Conservation (phyloP, 2,113 vertebrate species). For the Erythrolamprus reginae region DNA sequence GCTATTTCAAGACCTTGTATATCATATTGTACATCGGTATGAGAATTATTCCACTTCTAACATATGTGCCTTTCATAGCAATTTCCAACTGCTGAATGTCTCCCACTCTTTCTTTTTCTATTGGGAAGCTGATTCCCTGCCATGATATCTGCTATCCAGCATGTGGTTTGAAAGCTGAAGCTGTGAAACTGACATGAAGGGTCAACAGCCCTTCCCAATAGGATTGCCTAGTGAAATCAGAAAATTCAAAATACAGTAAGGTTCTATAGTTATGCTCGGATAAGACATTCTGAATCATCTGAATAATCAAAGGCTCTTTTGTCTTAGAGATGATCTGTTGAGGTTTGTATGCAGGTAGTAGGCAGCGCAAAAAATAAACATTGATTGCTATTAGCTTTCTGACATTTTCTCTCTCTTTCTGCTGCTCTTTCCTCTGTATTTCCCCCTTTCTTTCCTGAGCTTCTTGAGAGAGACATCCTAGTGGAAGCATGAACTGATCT, state of each 20-base stretch:
- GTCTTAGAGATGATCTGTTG: background rate
- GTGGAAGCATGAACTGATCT: background rate
- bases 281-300: background rate
- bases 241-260: background rate
- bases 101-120: background rate
- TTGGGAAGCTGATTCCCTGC: background rate
- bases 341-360: no score
- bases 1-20: background rate
- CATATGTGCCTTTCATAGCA: background rate
- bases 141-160: background rate
- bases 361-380: background rate
- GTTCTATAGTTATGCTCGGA: background rate
- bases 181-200: background rate
- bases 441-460: background rate
- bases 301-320: background rate
- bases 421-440: background rate
- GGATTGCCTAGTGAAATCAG: background rate
- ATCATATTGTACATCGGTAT: background rate
- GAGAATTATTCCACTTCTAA: background rate
- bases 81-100: background rate
- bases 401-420: no score
- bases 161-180: background rate
- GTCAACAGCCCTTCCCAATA: background rate
- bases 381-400: background rate
- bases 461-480: background rate